A percentile compares a stretch with the other conserved stretches of the same genome.
Conservation (phyloP, 2,888 invertebrate species). For the Tetheella fluctuosa region DNA sequence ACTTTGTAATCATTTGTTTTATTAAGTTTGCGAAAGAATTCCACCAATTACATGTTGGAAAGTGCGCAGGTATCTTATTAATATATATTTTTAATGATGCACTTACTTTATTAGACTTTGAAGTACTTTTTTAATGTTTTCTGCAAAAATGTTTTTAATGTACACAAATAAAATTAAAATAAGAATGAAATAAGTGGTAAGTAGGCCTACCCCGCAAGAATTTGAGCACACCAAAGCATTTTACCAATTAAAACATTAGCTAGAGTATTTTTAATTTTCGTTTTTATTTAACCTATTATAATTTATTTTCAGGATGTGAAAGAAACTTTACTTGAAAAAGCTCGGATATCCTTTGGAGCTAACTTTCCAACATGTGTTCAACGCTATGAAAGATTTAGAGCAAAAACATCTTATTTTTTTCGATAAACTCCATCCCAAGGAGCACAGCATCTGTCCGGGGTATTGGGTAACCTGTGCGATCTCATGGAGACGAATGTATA, state of each 20-base stretch:
- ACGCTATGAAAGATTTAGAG: conserved; percentile 37
- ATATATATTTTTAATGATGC: conserved; percentile 4
- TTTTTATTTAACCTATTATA: background rate
- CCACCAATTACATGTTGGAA: conserved; percentile 24
- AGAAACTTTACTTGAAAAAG: conserved; percentile 46
- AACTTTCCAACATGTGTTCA: conserved; percentile 56
- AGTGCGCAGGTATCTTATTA: background rate
- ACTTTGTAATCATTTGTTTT: conserved; percentile 14
- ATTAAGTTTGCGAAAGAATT: conserved; percentile 22
- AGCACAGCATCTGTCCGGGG: conserved; percentile 69
- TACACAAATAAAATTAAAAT: background rate
- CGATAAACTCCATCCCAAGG: conserved; percentile 46
- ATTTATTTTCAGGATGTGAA: conserved; percentile 39
- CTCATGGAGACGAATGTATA: conserved; percentile 49
- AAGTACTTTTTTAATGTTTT: conserved; percentile 6
- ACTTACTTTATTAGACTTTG: background rate
- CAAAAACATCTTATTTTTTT: conserved; percentile 52
- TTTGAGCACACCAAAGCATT: background rate
- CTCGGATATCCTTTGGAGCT: conserved; percentile 63
- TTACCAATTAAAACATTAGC: background rate
- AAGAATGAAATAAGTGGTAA: background rate
- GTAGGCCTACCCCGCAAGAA: background rate
- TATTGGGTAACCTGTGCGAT: conserved; percentile 72
- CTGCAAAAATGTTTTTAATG: conserved; percentile 3
- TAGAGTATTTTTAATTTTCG: background rate